phyloP scores from a whole-genome alignment of 1,140 invertebrate species.

The Goniozus legneri region DNA sequence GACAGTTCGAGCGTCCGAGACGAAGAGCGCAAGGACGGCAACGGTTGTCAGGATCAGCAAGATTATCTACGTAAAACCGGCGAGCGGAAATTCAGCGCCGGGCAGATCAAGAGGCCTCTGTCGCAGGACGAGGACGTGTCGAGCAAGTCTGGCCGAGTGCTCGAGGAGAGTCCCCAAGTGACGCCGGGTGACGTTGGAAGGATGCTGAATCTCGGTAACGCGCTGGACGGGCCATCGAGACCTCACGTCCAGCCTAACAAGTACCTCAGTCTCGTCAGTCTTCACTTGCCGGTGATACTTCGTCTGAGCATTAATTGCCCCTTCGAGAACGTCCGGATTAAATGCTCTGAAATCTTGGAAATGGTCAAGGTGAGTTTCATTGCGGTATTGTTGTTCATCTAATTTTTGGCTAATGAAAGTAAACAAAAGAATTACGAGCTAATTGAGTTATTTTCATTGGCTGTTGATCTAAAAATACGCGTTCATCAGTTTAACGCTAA shows the following conservation, averaged over 20 bases:
- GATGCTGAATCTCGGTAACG: conserved; percentile 50
- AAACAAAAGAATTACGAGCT: too few relatives aligned
- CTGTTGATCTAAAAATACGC: conserved; percentile 27
- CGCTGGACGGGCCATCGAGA: conserved; percentile 41
- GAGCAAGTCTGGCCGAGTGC: conserved; percentile 34
- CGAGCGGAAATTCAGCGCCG: conserved; percentile 39
- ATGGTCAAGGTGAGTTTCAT: conserved; percentile 59
- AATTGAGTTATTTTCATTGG: conserved; percentile 28
- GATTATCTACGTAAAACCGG: conserved; percentile 37
- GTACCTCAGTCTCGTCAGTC: conserved; percentile 55
- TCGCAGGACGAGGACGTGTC: conserved; percentile 47
- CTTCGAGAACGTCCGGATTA: conserved; percentile 58
- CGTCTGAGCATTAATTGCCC: conserved; percentile 60
- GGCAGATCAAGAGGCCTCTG: conserved; percentile 43
- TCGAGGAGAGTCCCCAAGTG: conserved; percentile 42
- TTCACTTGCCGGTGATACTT: conserved; percentile 59
- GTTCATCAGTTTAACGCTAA: too few relatives aligned
- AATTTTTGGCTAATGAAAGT: too few relatives aligned
- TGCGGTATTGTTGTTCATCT: too few relatives aligned
- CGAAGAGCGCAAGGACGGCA: conserved; percentile 22
- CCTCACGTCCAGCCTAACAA: conserved; percentile 50
- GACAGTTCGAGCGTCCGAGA: too few relatives aligned
- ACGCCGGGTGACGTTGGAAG: conserved; percentile 50
- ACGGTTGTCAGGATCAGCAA: conserved; percentile 4
- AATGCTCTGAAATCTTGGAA: conserved; percentile 58